phyloP scores from a whole-genome alignment of 2,113 vertebrate genomes.

The Mustela nigripes region DNA sequence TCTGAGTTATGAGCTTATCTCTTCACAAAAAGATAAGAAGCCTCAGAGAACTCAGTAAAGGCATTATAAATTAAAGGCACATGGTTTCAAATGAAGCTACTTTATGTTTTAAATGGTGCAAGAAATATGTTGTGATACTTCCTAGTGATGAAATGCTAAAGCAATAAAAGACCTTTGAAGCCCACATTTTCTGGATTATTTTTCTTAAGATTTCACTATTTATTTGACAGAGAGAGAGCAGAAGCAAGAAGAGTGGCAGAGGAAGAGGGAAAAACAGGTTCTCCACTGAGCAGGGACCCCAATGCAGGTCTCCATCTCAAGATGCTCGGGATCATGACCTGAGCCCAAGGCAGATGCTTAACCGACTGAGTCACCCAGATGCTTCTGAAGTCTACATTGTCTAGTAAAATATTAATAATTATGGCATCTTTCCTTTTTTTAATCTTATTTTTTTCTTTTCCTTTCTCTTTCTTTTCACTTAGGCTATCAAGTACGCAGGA shows the following conservation, averaged over 20 bases:
- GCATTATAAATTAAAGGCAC: slow-evolving; percentile 43
- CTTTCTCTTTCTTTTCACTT: neutral
- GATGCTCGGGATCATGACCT: neutral
- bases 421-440: neutral
- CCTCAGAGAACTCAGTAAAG: slow-evolving; percentile 10
- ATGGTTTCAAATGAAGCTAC: slow-evolving; percentile 17
- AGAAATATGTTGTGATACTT: neutral
- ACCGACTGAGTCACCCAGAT: neutral
- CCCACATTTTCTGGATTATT: neutral
- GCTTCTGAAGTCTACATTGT: neutral
- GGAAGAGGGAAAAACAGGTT: neutral
- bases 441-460: neutral
- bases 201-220: neutral
- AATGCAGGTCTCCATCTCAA: neutral
- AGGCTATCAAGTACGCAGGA: neutral
- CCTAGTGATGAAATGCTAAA: neutral
- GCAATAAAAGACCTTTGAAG: neutral
- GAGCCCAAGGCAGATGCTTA: neutral
- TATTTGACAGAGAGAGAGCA: neutral
- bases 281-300: neutral
- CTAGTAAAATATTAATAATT: slow-evolving; percentile 9
- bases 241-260: neutral
- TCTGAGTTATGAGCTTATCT: neutral
- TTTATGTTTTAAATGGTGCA: neutral
- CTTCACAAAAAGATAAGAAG: slow-evolving; percentile 57